These are phyloP conservation scores for Dinothrombium tinctorium DNA, from an alignment of 1,140 invertebrate genomes.

Conservation along the genomic window DNA sequence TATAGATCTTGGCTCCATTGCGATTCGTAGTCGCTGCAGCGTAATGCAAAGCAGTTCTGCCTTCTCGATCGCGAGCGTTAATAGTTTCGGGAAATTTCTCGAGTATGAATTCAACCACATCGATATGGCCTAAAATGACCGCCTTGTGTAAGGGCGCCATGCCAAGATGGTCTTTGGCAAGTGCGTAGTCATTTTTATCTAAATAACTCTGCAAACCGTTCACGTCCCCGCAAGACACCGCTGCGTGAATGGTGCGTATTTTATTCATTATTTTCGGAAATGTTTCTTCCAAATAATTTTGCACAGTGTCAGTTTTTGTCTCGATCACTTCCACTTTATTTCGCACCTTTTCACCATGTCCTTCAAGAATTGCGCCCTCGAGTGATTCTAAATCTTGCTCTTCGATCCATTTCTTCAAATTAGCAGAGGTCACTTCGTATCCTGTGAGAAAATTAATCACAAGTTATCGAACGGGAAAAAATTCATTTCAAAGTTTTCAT, in stretches of 20 bases:
- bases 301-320: conserved; percentile 24
- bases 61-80: conserved; percentile 42
- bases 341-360: conserved; percentile 36
- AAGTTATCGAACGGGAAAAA: background rate
- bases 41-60: conserved; percentile 63
- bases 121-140: conserved; percentile 44
- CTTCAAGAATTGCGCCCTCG: conserved; percentile 61
- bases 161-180: conserved; percentile 43
- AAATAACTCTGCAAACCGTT: conserved; percentile 13
- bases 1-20: conserved; percentile 26
- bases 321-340: conserved; percentile 1
- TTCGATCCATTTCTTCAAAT: conserved; percentile 74
- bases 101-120: conserved; percentile 45
- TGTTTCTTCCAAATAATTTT: conserved; percentile 32
- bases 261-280: conserved; percentile 53
- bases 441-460: too few relatives aligned
- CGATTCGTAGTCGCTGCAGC: conserved; percentile 44
- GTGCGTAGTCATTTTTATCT: conserved; percentile 29
- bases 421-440: conserved; percentile 25
- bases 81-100: conserved; percentile 37
- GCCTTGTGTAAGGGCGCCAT: conserved; percentile 37
- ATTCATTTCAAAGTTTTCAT: background rate
- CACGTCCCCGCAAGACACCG: conserved; percentile 15
- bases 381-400: conserved; percentile 55
- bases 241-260: conserved; percentile 16